Evolutionary conservation across 2,888 invertebrate genomes (phyloP).

Genomic region (Drosophila mimetica): DNA sequence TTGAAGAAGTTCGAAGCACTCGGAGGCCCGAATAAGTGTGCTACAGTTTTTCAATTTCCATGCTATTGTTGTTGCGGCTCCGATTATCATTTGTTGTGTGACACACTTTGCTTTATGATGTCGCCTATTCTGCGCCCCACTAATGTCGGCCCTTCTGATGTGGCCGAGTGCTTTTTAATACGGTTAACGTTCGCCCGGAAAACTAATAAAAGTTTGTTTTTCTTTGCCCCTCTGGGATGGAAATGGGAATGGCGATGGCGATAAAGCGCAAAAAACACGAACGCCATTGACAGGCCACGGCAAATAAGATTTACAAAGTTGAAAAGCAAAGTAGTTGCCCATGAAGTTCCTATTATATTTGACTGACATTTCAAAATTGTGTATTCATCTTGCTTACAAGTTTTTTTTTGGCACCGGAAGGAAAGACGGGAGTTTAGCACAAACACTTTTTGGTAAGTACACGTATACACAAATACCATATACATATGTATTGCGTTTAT

Average conservation of each 20-base stretch:
- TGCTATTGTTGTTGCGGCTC: constrained; percentile 18
- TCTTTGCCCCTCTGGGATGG: constrained; percentile 3
- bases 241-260: constrained; percentile 41
- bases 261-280: constrained; percentile 38
- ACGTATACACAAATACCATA: not conserved
- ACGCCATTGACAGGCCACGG: constrained; percentile 61
- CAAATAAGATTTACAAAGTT: constrained; percentile 62
- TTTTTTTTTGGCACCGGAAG: constrained; percentile 12
- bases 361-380: constrained; percentile 57
- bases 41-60: constrained; percentile 57
- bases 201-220: constrained; percentile 72
- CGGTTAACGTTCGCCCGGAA: constrained; percentile 52
- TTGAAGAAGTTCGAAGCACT: constrained; percentile 71
- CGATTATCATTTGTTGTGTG: constrained; percentile 56
- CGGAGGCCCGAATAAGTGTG: constrained; percentile 65
- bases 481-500: not conserved
- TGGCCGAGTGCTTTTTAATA: constrained; percentile 59
- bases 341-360: constrained; percentile 63
- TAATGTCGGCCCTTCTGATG: constrained; percentile 16
- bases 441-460: not conserved
- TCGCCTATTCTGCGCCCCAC: constrained; percentile 31
- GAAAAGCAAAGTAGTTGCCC: constrained; percentile 38
- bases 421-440: not conserved
- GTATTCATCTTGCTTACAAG: constrained; percentile 18
- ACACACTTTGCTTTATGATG: constrained; percentile 32